phyloP scores from a whole-genome alignment of 2,113 vertebrate genomes.

The Macquaria australasica region DNA sequence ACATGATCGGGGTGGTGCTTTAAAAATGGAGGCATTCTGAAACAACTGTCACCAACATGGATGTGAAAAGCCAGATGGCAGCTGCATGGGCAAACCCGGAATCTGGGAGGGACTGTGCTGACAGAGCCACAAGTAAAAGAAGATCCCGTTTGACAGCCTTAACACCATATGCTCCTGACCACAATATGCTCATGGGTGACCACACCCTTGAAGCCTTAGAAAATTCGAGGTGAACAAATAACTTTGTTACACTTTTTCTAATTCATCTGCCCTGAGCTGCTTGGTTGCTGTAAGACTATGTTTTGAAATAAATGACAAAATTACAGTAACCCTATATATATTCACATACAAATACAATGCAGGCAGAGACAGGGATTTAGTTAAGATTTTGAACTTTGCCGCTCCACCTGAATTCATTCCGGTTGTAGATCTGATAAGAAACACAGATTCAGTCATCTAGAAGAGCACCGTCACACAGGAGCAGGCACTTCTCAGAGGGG shows the following conservation, averaged over 20 bases:
- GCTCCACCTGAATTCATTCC: slow-evolving; percentile 24
- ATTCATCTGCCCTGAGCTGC: neutral
- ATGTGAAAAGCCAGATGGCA: neutral
- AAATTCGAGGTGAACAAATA: neutral
- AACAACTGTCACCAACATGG: neutral
- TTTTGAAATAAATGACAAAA: slow-evolving; percentile 7
- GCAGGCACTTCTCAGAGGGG: slow-evolving; percentile 33
- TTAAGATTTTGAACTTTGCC: slow-evolving; percentile 33
- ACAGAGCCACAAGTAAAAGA: neutral
- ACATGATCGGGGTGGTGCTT: neutral
- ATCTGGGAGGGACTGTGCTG: neutral
- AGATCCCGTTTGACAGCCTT: neutral
- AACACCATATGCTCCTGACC: neutral
- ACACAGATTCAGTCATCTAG: slow-evolving; percentile 55
- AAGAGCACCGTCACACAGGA: slow-evolving; percentile 38
- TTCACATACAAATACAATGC: neutral
- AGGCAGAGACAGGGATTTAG: slow-evolving; percentile 12
- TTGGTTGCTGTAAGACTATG: neutral
- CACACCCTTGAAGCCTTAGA: neutral
- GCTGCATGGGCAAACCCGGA: neutral
- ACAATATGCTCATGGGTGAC: neutral
- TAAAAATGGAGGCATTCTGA: neutral
- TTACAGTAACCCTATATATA: neutral
- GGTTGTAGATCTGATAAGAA: slow-evolving; percentile 49
- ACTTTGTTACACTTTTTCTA: neutral